These are phyloP conservation scores for Crocidura indochinensis DNA, from an alignment of 2,797 vertebrate genomes.

Conservation along the genomic window DNA sequence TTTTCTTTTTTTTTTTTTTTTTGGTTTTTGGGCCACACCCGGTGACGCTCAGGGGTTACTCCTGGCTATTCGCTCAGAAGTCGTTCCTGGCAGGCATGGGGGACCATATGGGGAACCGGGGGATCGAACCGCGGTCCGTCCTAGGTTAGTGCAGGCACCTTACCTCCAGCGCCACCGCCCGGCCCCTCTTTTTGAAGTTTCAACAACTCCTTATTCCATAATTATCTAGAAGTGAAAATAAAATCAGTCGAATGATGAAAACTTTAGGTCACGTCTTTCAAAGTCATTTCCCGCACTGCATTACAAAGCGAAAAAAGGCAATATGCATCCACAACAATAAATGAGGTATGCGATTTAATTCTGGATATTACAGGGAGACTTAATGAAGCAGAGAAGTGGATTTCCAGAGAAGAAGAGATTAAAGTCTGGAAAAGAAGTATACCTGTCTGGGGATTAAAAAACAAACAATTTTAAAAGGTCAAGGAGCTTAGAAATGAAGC, in stretches of 20 bases:
- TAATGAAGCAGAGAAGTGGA: constrained; percentile 80
- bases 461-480: constrained; percentile 69
- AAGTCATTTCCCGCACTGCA: constrained; percentile 73
- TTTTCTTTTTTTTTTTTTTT: too few relatives aligned
- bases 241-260: constrained; percentile 65
- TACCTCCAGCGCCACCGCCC: too few relatives aligned
- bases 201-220: constrained; percentile 34
- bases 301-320: constrained; percentile 43
- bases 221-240: constrained; percentile 52
- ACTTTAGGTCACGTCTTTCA: constrained; percentile 73
- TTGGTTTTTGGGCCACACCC: too few relatives aligned
- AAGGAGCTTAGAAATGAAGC: constrained; percentile 52
- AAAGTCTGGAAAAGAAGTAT: constrained; percentile 75
- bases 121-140: too few relatives aligned
- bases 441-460: constrained; percentile 71
- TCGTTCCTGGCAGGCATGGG: too few relatives aligned
- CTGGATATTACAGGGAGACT: constrained; percentile 76
- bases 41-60: too few relatives aligned
- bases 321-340: constrained; percentile 70
- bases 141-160: too few relatives aligned
- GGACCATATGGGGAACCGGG: too few relatives aligned
- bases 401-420: constrained; percentile 74
- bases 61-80: too few relatives aligned
- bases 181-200: constrained; percentile 5
- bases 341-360: constrained; percentile 80